Conservation (phyloP, 2,888 invertebrate genomes). For the Cephus runcator region DNA sequence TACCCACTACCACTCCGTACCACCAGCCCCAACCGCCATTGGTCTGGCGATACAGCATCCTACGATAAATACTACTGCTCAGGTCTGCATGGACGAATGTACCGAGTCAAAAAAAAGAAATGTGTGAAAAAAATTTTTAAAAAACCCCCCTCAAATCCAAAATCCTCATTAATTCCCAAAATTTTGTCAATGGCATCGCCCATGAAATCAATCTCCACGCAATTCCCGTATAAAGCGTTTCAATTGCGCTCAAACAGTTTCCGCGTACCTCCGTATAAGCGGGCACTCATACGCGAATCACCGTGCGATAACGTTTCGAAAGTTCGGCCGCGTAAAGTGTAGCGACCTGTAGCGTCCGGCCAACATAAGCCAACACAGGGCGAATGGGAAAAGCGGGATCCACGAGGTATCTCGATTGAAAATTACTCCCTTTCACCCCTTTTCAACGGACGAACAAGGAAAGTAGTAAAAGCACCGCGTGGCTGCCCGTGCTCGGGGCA, state of each 20-base stretch:
- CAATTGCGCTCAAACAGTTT: neutral
- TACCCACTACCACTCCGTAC: conserved; percentile 10
- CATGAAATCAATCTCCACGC: neutral
- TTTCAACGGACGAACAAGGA: conserved; percentile 38
- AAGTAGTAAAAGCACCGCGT: conserved; percentile 37
- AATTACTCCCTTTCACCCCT: conserved; percentile 45
- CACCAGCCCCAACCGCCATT: neutral
- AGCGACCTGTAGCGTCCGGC: neutral
- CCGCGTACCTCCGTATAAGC: neutral
- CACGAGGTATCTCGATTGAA: conserved; percentile 37
- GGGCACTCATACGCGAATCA: neutral
- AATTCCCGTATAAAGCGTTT: neutral
- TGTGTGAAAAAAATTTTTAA: accelerated
- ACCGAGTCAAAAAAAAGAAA: neutral
- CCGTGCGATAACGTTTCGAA: neutral
- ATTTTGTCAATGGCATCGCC: neutral
- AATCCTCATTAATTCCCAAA: neutral
- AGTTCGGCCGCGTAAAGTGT: neutral
- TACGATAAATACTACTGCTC: neutral
- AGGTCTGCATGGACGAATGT: neutral
- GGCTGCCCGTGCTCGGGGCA: conserved; percentile 15
- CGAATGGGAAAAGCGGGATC: neutral
- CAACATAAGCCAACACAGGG: neutral
- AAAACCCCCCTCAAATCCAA: neutral
- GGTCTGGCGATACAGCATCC: neutral